Conservation (phyloP, 2,113 vertebrate genomes). For the Eclectus roratus region DNA sequence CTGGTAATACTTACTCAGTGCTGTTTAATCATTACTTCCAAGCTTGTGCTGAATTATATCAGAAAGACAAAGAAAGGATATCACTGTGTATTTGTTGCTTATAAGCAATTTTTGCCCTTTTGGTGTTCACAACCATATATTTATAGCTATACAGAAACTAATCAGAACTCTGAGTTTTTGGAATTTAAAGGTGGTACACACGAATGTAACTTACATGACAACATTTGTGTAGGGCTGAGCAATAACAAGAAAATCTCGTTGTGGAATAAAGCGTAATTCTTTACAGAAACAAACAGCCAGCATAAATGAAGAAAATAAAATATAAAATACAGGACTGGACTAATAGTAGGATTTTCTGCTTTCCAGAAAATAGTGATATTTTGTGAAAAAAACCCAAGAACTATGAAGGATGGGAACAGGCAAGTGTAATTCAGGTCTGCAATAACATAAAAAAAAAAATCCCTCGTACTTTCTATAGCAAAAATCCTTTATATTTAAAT, state of each 20-base stretch:
- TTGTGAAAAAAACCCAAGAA: too few relatives aligned
- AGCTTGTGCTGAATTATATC: background rate
- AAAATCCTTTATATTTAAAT: background rate
- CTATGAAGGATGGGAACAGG: background rate
- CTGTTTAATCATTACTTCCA: background rate
- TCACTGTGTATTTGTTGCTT: background rate
- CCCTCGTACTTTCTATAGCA: background rate
- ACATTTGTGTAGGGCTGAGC: background rate
- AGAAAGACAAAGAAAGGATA: background rate
- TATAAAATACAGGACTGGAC: background rate
- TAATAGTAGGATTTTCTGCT: background rate
- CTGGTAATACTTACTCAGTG: background rate
- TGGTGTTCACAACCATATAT: rapidly evolving
- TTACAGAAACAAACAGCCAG: background rate
- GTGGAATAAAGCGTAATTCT: background rate
- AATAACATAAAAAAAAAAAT: background rate
- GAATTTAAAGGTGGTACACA: background rate
- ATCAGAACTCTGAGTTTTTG: background rate
- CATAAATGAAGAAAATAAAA: too few relatives aligned
- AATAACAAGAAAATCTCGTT: background rate
- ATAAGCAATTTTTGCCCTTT: background rate
- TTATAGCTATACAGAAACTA: background rate
- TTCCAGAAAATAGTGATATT: background rate
- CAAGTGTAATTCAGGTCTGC: background rate
- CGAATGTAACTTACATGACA: background rate